Evolutionary conservation across 2,113 vertebrate genomes (phyloP), one percentile per base, ranked within the genome.

Genomic region (Trematocara zebra): DNA sequence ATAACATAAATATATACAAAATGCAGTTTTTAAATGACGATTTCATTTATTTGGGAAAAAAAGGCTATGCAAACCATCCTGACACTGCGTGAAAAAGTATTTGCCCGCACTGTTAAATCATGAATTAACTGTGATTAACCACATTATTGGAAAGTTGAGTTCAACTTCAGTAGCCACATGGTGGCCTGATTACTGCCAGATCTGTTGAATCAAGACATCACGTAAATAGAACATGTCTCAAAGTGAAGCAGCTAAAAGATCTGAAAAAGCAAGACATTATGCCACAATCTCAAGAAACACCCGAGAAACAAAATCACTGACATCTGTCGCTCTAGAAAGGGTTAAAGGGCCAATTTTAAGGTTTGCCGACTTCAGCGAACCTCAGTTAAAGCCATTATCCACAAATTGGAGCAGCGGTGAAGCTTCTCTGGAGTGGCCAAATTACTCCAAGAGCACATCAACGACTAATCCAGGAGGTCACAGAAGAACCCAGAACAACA

Each of bases 61-160:
- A 44, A 67, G 33, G 7, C 0, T 42, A 4, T 42, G 11, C 64
- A 42, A 26, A 1, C 37, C 20, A 9, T 42, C 64, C n/a, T 72
- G 37, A 44, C 67, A 15, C 67, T 44, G 37, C 1, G n/a, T 69
- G 35, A 42, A 69, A 69, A 69, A 64, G 31, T 7, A 64, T 37
- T 64, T n/a, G 31, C 31, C 57, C 2, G 0, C 5, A 1, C 57
- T 11, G 2, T 61, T 35, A 61, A 61, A 35, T 61, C 28, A 61
- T 33, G 28, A 33, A 35, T 61, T 61, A 1, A 61, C 28, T 61
- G 28, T 61, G 57, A 33, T 61, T 61, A 61, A 18, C 8, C 28
- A 18, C 28, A 61, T 61, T 61, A 33, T 61, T 61, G 57, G 57
- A 61, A 61, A 33, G 57, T 33, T 61, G 57, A 61, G 57, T 61